Evolutionary conservation across 2,888 invertebrate genomes (phyloP).

Genomic region (Caenorhabditis zanzibari): DNA sequence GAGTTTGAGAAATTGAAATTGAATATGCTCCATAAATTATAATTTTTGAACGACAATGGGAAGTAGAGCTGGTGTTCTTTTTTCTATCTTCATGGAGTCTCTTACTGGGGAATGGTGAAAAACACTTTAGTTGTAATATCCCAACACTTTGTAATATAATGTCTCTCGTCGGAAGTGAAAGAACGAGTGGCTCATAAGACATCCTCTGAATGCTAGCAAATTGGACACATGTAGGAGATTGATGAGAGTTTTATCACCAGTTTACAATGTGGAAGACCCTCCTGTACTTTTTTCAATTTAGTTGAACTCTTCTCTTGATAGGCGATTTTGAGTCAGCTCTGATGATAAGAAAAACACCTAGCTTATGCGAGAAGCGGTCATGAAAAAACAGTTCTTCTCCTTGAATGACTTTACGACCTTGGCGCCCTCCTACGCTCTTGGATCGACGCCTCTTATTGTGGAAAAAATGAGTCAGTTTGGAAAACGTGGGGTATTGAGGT

Average conservation of each 20-base stretch:
- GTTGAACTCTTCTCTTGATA: neutral
- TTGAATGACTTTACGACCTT: constrained; percentile 45
- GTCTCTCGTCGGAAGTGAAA: neutral
- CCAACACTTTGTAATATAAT: constrained; percentile 13
- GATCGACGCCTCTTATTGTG: constrained; percentile 27
- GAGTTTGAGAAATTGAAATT: neutral
- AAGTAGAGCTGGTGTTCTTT: neutral
- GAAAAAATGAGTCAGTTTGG: constrained; percentile 43
- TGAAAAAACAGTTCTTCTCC: constrained; percentile 29
- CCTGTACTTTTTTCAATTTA: neutral
- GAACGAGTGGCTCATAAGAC: constrained; percentile 1
- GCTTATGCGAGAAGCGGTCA: neutral
- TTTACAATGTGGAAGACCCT: neutral
- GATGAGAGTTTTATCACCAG: neutral
- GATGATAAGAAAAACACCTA: constrained; percentile 1
- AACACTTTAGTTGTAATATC: constrained; percentile 18
- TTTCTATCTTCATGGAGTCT: neutral
- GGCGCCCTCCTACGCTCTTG: constrained; percentile 36
- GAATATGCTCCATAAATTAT: neutral
- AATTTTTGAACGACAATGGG: neutral
- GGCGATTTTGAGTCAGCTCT: neutral
- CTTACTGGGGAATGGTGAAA: neutral
- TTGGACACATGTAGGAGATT: constrained; percentile 13
- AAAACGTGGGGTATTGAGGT: neutral
- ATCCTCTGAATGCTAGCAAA: constrained; percentile 4